Conservation (phyloP, 2,113 vertebrate genomes). For the Collichthys lucidus region DNA sequence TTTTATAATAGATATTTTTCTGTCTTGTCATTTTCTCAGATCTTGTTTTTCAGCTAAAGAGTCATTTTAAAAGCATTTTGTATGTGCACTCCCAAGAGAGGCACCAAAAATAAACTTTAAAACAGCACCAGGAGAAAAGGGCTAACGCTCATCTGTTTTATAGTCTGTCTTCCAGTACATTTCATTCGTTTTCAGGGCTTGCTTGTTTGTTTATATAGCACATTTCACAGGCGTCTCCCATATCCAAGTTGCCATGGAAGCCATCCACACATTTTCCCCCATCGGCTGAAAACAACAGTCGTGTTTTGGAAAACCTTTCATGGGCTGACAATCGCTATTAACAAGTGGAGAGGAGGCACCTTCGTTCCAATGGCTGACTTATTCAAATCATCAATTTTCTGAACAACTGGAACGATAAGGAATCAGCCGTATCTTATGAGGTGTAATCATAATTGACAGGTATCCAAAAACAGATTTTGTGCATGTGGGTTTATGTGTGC, state of each 20-base stretch:
- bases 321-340: conserved; percentile 49
- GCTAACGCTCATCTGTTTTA: conserved; percentile 24
- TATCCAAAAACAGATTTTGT: conserved; percentile 44
- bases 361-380: conserved; percentile 47
- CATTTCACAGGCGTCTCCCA: conserved; percentile 44
- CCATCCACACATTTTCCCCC: conserved; percentile 30
- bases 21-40: not conserved
- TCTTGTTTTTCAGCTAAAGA: conserved; percentile 7
- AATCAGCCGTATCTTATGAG: conserved; percentile 47
- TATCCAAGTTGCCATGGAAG: conserved; percentile 52
- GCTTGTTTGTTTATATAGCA: conserved; percentile 35
- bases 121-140: conserved; percentile 25
- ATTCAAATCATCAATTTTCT: conserved; percentile 48
- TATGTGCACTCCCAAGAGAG: not conserved
- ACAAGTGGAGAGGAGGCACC: conserved; percentile 34
- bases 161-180: conserved; percentile 4
- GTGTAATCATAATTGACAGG: conserved; percentile 66
- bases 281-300: conserved; percentile 42
- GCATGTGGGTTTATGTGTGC: conserved; percentile 20
- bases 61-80: conserved; percentile 48
- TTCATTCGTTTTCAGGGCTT: conserved; percentile 39
- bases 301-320: conserved; percentile 55
- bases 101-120: conserved; percentile 29
- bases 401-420: conserved; percentile 35
- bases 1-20: not conserved